phyloP scores from a whole-genome alignment of 2,113 vertebrate genomes.

The Mandrillus leucophaeus region DNA sequence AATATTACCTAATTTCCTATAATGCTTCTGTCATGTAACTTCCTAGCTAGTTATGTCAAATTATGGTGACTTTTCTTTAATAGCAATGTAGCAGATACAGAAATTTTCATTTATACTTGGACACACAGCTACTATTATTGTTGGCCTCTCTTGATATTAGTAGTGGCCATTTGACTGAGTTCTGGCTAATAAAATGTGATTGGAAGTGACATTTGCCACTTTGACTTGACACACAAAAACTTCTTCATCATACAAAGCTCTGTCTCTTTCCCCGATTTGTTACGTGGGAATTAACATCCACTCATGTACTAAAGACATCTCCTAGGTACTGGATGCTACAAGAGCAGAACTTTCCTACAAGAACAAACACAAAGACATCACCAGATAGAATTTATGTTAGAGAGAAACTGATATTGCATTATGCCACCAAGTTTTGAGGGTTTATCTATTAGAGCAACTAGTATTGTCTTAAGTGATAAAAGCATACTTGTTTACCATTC shows the following conservation, averaged over 20 bases:
- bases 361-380: not conserved
- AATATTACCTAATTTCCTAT: slow-evolving; percentile 43
- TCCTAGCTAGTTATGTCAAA: slow-evolving; percentile 52
- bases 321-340: not conserved
- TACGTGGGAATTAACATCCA: not conserved
- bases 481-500: not conserved
- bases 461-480: not conserved
- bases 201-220: not conserved
- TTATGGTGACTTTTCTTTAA: slow-evolving; percentile 42
- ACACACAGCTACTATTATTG: slow-evolving; percentile 24
- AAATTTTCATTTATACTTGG: slow-evolving; percentile 25
- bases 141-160: not conserved
- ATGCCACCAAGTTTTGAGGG: not conserved
- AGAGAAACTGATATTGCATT: not conserved
- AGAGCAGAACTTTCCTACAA: not conserved
- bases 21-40: not conserved
- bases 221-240: not conserved
- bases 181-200: not conserved
- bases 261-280: not conserved
- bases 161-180: not conserved
- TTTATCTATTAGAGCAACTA: not conserved
- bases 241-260: not conserved
- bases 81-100: not conserved
- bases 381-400: not conserved
- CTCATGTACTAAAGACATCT: not conserved